Percentiles rank a stretch among this genome's conserved stretches.
phyloP scores from a whole-genome alignment of 2,888 invertebrate genomes.

The Andrena trimmerana region DNA sequence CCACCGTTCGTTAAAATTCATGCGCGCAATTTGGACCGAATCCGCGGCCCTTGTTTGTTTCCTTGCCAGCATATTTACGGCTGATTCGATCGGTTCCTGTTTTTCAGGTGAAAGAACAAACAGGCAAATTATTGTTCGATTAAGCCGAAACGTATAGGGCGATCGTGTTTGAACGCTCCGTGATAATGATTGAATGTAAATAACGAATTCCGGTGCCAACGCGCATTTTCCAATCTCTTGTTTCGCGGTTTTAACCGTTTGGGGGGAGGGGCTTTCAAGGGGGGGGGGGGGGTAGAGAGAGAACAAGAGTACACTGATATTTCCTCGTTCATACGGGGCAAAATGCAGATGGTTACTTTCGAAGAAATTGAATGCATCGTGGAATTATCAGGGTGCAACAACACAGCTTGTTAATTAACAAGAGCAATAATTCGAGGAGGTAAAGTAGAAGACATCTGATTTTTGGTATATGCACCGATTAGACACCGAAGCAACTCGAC shows the following conservation, averaged over 20 bases:
- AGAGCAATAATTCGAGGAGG: not conserved
- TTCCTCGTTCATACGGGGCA: too few species aligned
- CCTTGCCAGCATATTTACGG: conserved; percentile 55
- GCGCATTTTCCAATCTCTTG: conserved; percentile 3
- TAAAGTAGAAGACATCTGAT: too few species aligned
- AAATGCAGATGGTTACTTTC: too few species aligned
- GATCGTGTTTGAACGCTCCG: conserved; percentile 3
- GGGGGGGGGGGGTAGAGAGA: not conserved
- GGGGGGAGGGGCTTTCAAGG: not conserved
- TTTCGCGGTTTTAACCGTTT: not conserved
- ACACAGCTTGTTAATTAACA: not conserved
- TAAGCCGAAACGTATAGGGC: conserved; percentile 36
- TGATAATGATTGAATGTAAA: conserved; percentile 25
- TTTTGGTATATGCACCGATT: too few species aligned
- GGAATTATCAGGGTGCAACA: too few species aligned
- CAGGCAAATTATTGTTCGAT: conserved; percentile 52
- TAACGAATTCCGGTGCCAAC: conserved; percentile 2
- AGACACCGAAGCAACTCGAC: not conserved
- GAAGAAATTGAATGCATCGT: too few species aligned
- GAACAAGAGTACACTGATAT: not conserved
- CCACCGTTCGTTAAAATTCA: conserved; percentile 62
- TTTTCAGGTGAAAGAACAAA: conserved; percentile 28
- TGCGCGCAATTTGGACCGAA: conserved; percentile 53
- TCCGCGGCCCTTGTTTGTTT: conserved; percentile 48
- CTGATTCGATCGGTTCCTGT: conserved; percentile 31